Evolutionary conservation across 2,797 vertebrate genomes (phyloP), one percentile per base, ranked within the genome.

Genomic region (Gadopsis bispinosus): DNA sequence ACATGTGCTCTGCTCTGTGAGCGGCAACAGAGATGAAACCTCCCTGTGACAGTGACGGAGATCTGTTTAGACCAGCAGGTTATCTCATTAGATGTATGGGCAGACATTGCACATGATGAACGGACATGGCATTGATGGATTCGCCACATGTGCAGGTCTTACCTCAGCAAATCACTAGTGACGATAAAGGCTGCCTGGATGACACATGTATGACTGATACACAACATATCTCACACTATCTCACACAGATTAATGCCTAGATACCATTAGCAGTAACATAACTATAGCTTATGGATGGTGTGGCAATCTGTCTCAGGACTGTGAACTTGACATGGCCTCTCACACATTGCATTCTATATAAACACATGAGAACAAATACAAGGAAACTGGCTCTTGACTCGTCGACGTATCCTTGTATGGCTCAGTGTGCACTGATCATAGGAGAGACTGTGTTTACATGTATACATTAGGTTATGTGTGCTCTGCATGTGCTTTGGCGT

Each of bases 121-220:
- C 43, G 9, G 81, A 72, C 68, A 53, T 84, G 89, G 84, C 86
- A 87, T 80, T 91, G 93, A 94, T 89, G 77, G 90, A 93, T 92
- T 90, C 55, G n/a, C 47, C 35, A 58, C 58, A 67, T n/a, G 47
- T 65, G 33, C 51, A 54, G 75, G 58, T 84, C 73, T 73, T 56
- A 84, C 76, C 78, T 78, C 70, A 63, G 81, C 72, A 87, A 74
- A 73, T 66, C 54, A 6, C 69, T 47, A 60, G 39, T 2, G 17
- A 76, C 81, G 78, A 90, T 79, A 83, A 90, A 88, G 82, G 85
- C 85, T 75, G 62, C 62, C 43, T 37, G 48, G 75, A 72, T 81
- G 83, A 85, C 71, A 80, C 64, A 58, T 61, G 53, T 48, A 53
- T 80, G 81, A 79, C 67, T 80, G 72, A 84, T 73, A 73, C 22